phyloP scores from a whole-genome alignment of 2,888 invertebrate genomes.

The Netelia inedita region DNA sequence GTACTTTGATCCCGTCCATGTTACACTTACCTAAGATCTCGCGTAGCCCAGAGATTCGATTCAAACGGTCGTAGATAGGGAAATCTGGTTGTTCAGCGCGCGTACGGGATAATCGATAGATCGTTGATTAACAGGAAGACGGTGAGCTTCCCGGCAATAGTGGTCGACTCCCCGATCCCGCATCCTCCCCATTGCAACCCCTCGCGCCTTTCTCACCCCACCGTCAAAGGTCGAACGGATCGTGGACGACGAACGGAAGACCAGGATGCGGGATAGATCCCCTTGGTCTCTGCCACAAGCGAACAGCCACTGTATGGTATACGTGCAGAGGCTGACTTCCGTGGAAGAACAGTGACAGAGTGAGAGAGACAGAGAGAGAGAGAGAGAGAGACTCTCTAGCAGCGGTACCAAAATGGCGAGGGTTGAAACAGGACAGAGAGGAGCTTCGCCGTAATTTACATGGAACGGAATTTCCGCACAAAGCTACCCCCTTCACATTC shows the following conservation, averaged over 20 bases:
- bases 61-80: conserved; percentile 26
- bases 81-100: conserved; percentile 23
- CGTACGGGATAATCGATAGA: conserved; percentile 57
- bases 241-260: conserved; percentile 22
- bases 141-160: conserved; percentile 29
- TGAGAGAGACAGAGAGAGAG: conserved; percentile 1
- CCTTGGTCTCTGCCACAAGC: conserved; percentile 39
- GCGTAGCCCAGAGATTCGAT: conserved; percentile 7
- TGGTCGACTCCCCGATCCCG: conserved; percentile 38
- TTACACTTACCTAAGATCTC: conserved; percentile 12
- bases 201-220: conserved; percentile 19
- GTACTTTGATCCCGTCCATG: conserved; percentile 22
- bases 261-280: conserved; percentile 63
- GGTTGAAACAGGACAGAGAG: conserved; percentile 26
- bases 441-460: conserved; percentile 67
- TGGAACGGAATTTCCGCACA: conserved; percentile 68
- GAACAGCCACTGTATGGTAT: not conserved
- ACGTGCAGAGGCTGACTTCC: conserved; percentile 41
- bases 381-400: conserved; percentile 1
- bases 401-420: not conserved
- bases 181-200: conserved; percentile 4
- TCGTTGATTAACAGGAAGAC: conserved; percentile 53
- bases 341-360: conserved; percentile 62
- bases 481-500: conserved; percentile 58
- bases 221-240: conserved; percentile 7